These are phyloP conservation scores for Nannobrachium achirus DNA, from an alignment of 2,113 vertebrate species.

Conservation along the genomic window DNA sequence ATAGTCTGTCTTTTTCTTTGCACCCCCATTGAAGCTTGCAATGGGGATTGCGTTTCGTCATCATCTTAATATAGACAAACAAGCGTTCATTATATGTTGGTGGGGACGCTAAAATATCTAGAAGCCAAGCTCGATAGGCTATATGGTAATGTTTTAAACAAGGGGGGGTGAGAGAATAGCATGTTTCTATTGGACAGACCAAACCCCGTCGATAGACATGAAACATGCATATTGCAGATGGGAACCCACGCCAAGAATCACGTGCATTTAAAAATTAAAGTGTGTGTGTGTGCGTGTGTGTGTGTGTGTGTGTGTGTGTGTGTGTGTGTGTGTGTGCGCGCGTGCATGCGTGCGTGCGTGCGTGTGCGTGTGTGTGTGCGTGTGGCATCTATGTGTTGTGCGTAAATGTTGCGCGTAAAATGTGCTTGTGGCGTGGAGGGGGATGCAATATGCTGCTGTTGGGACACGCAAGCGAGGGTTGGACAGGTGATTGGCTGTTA, in stretches of 20 bases:
- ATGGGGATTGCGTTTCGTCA: slow-evolving; percentile 20
- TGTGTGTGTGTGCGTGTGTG: slow-evolving; percentile 24
- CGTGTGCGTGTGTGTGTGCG: not conserved
- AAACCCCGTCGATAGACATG: slow-evolving; percentile 26
- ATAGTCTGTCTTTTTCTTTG: no score
- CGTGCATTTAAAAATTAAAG: slow-evolving; percentile 49
- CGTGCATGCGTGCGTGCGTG: not conserved
- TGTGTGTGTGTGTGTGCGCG: not conserved
- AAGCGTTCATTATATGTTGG: slow-evolving; percentile 30
- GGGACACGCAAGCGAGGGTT: not conserved
- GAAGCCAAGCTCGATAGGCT: slow-evolving; percentile 36
- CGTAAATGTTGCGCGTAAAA: no score
- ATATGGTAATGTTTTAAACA: no score
- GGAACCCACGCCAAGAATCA: slow-evolving; percentile 62
- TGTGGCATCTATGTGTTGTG: not conserved
- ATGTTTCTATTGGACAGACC: slow-evolving; percentile 44
- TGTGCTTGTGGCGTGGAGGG: not conserved
- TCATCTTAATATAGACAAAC: slow-evolving; percentile 46
- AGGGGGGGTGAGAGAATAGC: not conserved
- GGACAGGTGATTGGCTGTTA: slow-evolving; percentile 2
- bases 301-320: not conserved
- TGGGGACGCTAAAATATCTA: slow-evolving; percentile 59
- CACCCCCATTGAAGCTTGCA: slow-evolving; percentile 12
- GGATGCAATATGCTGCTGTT: not conserved
- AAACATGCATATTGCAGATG: slow-evolving; percentile 50